Percentiles rank a stretch among this genome's conserved stretches.
phyloP scores from a whole-genome alignment of 2,797 vertebrate species.

The Novumbra hubbsi region DNA sequence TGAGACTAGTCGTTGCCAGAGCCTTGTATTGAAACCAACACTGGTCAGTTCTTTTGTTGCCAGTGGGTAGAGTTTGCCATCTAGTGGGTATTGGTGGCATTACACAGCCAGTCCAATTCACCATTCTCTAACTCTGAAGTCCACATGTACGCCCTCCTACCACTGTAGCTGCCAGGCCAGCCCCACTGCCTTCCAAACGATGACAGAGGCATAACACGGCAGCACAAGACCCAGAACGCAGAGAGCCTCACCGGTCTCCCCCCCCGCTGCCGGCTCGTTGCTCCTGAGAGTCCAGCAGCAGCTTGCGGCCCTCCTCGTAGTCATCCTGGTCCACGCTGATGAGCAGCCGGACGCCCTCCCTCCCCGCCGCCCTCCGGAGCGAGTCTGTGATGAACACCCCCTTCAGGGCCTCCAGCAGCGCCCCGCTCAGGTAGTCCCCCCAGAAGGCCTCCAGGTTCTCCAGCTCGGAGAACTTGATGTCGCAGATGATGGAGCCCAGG shows the following conservation, averaged over 20 bases:
- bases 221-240: background rate
- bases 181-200: background rate
- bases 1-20: conserved; percentile 14
- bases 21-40: conserved; percentile 1
- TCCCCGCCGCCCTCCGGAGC: conserved; percentile 83
- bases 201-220: background rate
- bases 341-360: conserved; percentile 84
- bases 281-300: conserved; percentile 63
- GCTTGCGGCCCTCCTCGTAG: conserved; percentile 83
- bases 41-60: background rate
- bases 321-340: conserved; percentile 93
- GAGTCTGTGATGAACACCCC: conserved; percentile 92
- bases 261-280: conserved; percentile 26
- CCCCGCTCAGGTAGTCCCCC: conserved; percentile 89
- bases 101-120: background rate
- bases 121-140: background rate
- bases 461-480: conserved; percentile 92
- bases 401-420: conserved; percentile 86
- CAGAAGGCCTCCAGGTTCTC: conserved; percentile 92
- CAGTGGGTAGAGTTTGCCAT: conserved; percentile 62
- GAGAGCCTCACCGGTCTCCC: conserved; percentile 28
- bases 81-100: conserved; percentile 60
- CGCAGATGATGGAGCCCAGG: conserved; percentile 88
- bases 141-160: background rate
- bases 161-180: background rate